Evolutionary conservation across 2,797 vertebrate species (phyloP), one percentile per base, ranked within the genome.

Genomic region (Centroberyx gerrardi): DNA sequence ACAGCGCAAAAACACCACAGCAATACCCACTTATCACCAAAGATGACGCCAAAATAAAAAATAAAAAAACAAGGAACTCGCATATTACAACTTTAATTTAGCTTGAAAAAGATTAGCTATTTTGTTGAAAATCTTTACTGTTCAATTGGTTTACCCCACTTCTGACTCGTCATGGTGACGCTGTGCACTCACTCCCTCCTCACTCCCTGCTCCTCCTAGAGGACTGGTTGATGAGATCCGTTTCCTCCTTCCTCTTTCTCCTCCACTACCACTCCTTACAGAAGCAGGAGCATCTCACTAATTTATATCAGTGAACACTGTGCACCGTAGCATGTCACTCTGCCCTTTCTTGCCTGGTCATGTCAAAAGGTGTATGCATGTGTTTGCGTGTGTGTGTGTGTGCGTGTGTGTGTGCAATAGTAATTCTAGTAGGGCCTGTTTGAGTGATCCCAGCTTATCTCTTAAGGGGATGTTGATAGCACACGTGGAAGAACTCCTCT

Each of bases 301-400:
- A 40, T 60, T 65, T 58, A 46, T 22, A 40, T 72, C 61, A 63
- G 42, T 55, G 51, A 72, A 72, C 17, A 48, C 33, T 33, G 68
- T 68, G 46, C 60, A 8, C 54, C 55, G 40, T 17, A 6, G 36
- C 59, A 9, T 82, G 83, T 89, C 70, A 83, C 36, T 59, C 53
- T 81, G 81, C 58, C 80, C 82, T 75, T 49, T 73, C 9, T 54
- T 51, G 13, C 48, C 48, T 1, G 44, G 61, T 63, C 75, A 62
- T 22, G 29, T 68, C 78, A 68, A 27, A 38, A 22, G 44, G 36
- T 81, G 31, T 52, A 54, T 68, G 55, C 1, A 18, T 52, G 18
- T 31, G 5, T 51, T 28, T 38, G 36, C 28, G 52, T 42, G 13
- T 31, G 53, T 31, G 36, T 77, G 66, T 68, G 12, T 9, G 13